phyloP scores from a whole-genome alignment of 2,888 invertebrate genomes.

The Omphaloscelis lunosa region DNA sequence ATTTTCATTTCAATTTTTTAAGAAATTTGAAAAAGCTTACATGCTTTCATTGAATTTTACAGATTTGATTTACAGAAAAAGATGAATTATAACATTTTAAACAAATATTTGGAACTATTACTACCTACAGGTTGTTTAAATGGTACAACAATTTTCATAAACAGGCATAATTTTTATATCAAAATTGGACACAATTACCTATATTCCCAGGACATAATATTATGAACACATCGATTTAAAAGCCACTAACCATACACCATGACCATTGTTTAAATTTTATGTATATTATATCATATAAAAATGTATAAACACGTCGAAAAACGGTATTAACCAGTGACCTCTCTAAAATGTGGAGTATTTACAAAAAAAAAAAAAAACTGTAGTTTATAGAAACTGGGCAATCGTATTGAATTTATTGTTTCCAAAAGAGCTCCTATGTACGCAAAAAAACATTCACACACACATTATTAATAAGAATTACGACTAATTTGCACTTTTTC shows the following conservation, averaged over 20 bases:
- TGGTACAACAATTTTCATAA: not conserved
- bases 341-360: not conserved
- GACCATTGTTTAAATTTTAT: constrained; percentile 11
- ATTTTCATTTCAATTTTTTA: not conserved
- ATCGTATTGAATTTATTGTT: not conserved
- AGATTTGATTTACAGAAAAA: not conserved
- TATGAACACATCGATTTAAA: constrained; percentile 38
- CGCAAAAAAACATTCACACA: constrained; percentile 54
- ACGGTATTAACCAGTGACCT: not conserved
- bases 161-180: not conserved
- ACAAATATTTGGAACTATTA: not conserved
- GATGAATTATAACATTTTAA: not conserved
- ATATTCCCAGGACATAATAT: not conserved
- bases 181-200: constrained; percentile 15
- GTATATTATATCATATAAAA: constrained; percentile 39
- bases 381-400: constrained; percentile 1
- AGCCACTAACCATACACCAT: constrained; percentile 7
- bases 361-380: not conserved
- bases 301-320: constrained; percentile 14
- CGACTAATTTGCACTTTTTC: constrained; percentile 66
- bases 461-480: constrained; percentile 51
- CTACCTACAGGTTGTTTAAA: not conserved
- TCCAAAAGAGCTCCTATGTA: constrained; percentile 43
- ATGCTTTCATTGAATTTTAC: too few relatives aligned
- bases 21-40: constrained; percentile 22